These are phyloP conservation scores for Odontesthes bonariensis DNA, from an alignment of 2,113 vertebrate species.

Conservation along the genomic window DNA sequence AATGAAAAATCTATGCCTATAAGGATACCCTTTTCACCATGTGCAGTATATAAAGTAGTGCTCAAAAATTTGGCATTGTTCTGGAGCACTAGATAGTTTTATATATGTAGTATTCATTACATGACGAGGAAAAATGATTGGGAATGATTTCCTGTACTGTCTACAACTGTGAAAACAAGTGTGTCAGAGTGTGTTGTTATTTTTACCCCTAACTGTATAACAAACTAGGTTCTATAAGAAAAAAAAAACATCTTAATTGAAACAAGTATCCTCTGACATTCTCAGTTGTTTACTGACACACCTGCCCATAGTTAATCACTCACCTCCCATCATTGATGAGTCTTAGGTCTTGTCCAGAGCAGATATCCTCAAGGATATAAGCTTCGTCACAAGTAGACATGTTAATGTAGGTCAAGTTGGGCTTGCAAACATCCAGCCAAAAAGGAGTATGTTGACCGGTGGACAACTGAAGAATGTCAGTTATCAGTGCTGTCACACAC, in stretches of 20 bases:
- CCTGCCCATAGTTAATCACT: conserved; percentile 18
- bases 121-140: neutral
- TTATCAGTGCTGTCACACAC: conserved; percentile 96
- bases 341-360: conserved; percentile 90
- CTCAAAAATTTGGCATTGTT: too few species aligned
- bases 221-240: too few species aligned
- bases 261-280: conserved; percentile 22
- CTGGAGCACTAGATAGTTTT: too few species aligned
- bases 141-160: too few species aligned
- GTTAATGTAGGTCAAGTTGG: conserved; percentile 95
- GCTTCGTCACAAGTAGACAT: conserved; percentile 92
- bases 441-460: conserved; percentile 97
- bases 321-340: conserved; percentile 96
- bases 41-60: too few species aligned
- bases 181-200: too few species aligned
- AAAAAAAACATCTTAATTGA: too few species aligned
- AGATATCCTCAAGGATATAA: conserved; percentile 97
- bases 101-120: neutral
- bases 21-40: too few species aligned
- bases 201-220: too few species aligned
- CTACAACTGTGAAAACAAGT: too few species aligned
- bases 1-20: too few species aligned
- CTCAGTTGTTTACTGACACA: neutral
- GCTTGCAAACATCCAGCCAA: conserved; percentile 98
- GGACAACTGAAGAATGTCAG: conserved; percentile 95